phyloP scores from a whole-genome alignment of 2,113 vertebrate species.

The Sinocyclocheilus rhinocerous region DNA sequence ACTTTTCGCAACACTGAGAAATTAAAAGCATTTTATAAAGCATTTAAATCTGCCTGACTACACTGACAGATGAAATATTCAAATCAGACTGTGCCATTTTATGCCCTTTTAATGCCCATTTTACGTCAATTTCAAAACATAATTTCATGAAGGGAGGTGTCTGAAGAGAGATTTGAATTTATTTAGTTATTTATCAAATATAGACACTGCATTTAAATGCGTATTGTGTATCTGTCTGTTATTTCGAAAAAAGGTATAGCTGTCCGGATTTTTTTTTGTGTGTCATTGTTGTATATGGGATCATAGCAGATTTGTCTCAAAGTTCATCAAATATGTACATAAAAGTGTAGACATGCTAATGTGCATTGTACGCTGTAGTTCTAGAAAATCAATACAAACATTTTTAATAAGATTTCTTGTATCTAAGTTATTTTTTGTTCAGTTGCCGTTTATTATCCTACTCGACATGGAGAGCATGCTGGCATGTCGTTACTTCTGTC shows the following conservation, averaged over 20 bases:
- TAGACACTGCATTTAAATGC: constrained; percentile 68
- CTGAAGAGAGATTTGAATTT: constrained; percentile 38
- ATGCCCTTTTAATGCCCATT: constrained; percentile 26
- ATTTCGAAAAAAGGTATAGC: constrained; percentile 59
- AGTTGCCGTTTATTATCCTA: constrained; percentile 46
- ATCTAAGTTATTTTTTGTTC: constrained; percentile 79
- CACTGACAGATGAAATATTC: constrained; percentile 61
- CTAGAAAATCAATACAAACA: constrained; percentile 82
- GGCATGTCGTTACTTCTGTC: constrained; percentile 56
- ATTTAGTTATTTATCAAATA: constrained; percentile 58
- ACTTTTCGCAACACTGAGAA: constrained; percentile 17
- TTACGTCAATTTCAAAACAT: constrained; percentile 63
- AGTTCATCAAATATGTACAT: constrained; percentile 80
- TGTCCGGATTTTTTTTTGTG: constrained; percentile 72
- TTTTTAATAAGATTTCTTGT: constrained; percentile 71
- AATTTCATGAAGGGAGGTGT: constrained; percentile 7
- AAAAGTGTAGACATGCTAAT: constrained; percentile 91
- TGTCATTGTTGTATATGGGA: constrained; percentile 78
- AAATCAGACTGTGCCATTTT: constrained; percentile 43
- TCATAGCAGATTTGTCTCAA: constrained; percentile 46
- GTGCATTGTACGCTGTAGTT: constrained; percentile 99
- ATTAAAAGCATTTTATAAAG: constrained; percentile 69
- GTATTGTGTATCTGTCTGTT: constrained; percentile 59
- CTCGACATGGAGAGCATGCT: constrained; percentile 54
- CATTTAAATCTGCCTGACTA: constrained; percentile 80